Percentiles rank a stretch among this genome's conserved stretches.
phyloP scores from a whole-genome alignment of 2,888 invertebrate species.

The Megastigmus dorsalis region DNA sequence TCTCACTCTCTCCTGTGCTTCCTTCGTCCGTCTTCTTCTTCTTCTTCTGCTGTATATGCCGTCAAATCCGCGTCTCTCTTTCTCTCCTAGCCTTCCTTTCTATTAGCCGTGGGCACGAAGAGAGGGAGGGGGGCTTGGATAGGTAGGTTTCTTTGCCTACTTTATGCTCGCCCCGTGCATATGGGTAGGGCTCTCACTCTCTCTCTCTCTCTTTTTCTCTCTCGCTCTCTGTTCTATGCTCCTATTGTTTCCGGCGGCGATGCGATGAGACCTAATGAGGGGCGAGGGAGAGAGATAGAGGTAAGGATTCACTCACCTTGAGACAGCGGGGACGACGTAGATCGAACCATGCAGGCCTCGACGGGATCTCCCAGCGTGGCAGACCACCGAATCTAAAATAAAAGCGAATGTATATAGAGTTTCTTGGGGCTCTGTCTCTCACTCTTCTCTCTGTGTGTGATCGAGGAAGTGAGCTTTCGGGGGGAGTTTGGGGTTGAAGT shows the following conservation, averaged over 20 bases:
- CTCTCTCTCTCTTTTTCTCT: too few species aligned
- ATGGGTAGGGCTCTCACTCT: slow-evolving; percentile 57
- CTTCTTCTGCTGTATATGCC: background rate
- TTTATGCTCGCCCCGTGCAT: slow-evolving; percentile 49
- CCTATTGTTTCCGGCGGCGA: background rate
- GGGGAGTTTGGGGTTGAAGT: too few species aligned
- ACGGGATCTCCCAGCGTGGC: slow-evolving; percentile 65
- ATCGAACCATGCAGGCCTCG: slow-evolving; percentile 66
- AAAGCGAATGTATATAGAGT: too few species aligned
- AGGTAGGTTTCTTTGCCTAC: slow-evolving; percentile 49
- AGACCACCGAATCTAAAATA: slow-evolving; percentile 54
- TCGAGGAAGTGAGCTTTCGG: too few species aligned
- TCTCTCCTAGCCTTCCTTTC: slow-evolving; percentile 47
- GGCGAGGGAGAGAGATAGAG: background rate
- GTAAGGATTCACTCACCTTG: slow-evolving; percentile 70
- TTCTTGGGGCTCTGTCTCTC: too few species aligned
- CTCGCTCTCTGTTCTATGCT: too few species aligned
- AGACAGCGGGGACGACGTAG: slow-evolving; percentile 72
- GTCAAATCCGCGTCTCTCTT: slow-evolving; percentile 50
- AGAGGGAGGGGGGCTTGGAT: slow-evolving; percentile 54
- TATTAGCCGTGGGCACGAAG: slow-evolving; percentile 54
- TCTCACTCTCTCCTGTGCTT: background rate
- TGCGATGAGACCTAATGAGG: background rate
- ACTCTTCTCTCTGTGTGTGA: too few species aligned
- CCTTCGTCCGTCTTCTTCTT: slow-evolving; percentile 8